Percentiles rank a stretch among this genome's conserved stretches.
Evolutionary conservation across 2,113 vertebrate genomes (phyloP).

Genomic region (Bombycilla garrulus): DNA sequence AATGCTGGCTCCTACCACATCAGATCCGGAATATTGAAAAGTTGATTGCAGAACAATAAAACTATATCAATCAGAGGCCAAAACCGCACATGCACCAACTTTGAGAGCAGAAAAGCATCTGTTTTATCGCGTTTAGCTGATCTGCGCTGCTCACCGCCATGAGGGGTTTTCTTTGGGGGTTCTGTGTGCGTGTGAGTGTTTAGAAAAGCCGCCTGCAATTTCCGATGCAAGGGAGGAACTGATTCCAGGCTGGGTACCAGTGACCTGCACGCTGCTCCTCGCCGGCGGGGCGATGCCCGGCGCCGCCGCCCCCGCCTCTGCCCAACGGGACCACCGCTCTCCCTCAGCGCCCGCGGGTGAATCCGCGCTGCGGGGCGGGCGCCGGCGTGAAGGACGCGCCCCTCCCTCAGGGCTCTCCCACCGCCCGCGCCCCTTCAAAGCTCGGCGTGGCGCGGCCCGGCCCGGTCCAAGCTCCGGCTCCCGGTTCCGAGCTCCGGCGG

Average conservation of each 20-base stretch:
- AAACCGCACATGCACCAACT: not conserved
- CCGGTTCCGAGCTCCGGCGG: not conserved
- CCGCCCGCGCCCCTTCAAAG: not conserved
- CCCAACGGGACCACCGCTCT: not conserved
- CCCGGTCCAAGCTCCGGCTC: not conserved
- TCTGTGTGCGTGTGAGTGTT: not conserved
- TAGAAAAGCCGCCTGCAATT: constrained; percentile 22
- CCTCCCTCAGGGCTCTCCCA: not conserved
- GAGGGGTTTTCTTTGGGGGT: not conserved
- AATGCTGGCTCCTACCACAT: not conserved
- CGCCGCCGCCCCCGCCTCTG: not conserved
- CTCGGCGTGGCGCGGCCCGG: not conserved
- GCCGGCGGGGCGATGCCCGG: not conserved
- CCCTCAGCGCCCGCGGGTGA: not conserved
- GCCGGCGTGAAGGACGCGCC: not conserved
- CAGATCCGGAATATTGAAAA: not conserved
- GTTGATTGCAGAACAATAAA: not conserved
- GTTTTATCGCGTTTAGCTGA: not conserved
- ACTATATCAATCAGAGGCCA: not conserved
- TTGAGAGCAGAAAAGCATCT: not conserved
- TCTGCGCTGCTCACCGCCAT: not conserved
- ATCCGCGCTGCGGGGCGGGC: not conserved
- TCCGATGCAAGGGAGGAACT: not conserved
- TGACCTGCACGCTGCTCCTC: not conserved
- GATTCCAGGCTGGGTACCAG: not conserved